Percentiles rank a stretch among this genome's conserved stretches.
Conservation (phyloP, 2,888 invertebrate genomes). For the Elmis aenea region DNA sequence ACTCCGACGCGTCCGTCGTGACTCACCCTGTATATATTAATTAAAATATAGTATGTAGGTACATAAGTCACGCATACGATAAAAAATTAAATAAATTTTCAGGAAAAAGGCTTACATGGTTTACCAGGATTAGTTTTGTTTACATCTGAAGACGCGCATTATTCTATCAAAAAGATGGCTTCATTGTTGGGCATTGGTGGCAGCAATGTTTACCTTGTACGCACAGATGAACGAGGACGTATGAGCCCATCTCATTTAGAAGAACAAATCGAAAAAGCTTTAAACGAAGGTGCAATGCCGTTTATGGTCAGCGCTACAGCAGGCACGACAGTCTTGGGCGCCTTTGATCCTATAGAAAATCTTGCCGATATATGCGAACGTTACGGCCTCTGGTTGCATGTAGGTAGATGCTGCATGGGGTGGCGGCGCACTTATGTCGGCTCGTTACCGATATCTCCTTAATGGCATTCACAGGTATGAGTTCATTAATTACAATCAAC, state of each 20-base stretch:
- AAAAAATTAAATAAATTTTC: too few relatives aligned
- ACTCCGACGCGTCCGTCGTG: too few relatives aligned
- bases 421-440: conserved; percentile 79
- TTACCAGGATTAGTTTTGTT: conserved; percentile 71
- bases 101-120: conserved; percentile 66
- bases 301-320: conserved; percentile 83
- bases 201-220: conserved; percentile 74
- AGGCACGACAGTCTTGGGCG: conserved; percentile 85
- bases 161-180: conserved; percentile 83
- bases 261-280: conserved; percentile 55
- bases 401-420: conserved; percentile 94
- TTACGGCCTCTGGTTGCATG: conserved; percentile 82
- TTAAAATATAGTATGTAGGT: too few relatives aligned
- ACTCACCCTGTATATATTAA: too few relatives aligned
- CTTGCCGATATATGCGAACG: conserved; percentile 72
- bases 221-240: conserved; percentile 65
- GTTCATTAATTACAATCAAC: too few relatives aligned
- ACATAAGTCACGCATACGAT: too few relatives aligned
- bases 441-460: conserved; percentile 63
- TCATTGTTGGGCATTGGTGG: conserved; percentile 83
- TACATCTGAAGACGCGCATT: conserved; percentile 87
- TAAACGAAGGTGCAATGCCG: conserved; percentile 63
- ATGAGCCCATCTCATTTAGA: conserved; percentile 64
- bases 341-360: conserved; percentile 76
- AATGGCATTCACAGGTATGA: conserved; percentile 74